Percentiles rank a stretch among this genome's conserved stretches.
These are phyloP conservation scores for Polydrusus tereticollis DNA, from an alignment of 2,888 invertebrate genomes.

Conservation along the genomic window DNA sequence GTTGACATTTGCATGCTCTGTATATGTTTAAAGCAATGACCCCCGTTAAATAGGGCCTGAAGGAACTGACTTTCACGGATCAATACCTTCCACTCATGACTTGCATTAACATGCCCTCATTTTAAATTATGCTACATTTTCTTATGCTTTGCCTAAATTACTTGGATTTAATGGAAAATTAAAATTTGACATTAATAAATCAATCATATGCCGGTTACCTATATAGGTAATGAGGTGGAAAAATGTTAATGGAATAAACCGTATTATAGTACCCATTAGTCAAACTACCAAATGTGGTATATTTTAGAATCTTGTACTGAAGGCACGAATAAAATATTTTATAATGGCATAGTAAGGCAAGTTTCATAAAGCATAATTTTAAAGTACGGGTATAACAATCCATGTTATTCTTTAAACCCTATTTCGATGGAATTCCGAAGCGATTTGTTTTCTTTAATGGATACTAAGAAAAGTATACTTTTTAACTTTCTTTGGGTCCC, in stretches of 20 bases:
- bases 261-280: neutral
- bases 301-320: too few species aligned
- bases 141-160: conserved; percentile 33
- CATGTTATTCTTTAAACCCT: neutral
- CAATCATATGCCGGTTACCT: conserved; percentile 28
- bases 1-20: neutral
- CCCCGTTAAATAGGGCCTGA: conserved; percentile 26
- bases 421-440: neutral
- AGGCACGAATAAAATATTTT: neutral
- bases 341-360: too few species aligned
- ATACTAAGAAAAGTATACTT: neutral
- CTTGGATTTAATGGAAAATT: conserved; percentile 35
- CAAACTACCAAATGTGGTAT: too few species aligned
- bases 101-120: conserved; percentile 44
- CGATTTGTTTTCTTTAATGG: neutral
- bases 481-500: neutral
- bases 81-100: conserved; percentile 42
- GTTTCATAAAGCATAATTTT: too few species aligned
- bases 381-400: neutral
- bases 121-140: conserved; percentile 31
- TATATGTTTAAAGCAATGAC: conserved; percentile 19
- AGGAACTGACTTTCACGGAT: conserved; percentile 31
- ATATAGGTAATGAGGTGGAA: conserved; percentile 32
- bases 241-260: conserved; percentile 19
- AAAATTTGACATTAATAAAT: conserved; percentile 37